These are phyloP conservation scores for Eurypyga helias DNA, from an alignment of 2,113 vertebrate genomes.

Conservation along the genomic window DNA sequence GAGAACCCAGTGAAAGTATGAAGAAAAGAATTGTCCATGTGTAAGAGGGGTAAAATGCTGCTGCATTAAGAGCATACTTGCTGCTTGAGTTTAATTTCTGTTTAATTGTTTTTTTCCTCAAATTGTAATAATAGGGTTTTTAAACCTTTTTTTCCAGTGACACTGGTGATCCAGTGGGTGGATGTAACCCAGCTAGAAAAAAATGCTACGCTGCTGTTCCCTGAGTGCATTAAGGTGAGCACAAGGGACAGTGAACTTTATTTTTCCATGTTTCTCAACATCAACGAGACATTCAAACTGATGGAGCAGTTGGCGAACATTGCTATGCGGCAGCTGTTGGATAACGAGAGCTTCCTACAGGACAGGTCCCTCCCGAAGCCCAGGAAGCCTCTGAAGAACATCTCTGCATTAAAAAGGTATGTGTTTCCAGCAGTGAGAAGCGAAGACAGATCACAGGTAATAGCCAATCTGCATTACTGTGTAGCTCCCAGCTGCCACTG, in stretches of 20 bases:
- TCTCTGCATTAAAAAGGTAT: slow-evolving; percentile 89
- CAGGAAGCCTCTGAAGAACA: slow-evolving; percentile 87
- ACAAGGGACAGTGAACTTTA: slow-evolving; percentile 89
- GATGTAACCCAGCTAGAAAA: slow-evolving; percentile 95
- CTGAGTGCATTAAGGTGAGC: slow-evolving; percentile 92
- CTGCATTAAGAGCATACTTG: not conserved
- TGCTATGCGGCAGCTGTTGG: slow-evolving; percentile 93
- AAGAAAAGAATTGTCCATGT: not conserved
- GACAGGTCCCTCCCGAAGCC: slow-evolving; percentile 88
- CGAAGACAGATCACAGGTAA: not conserved
- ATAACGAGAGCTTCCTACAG: slow-evolving; percentile 88
- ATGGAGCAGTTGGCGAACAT: slow-evolving; percentile 98
- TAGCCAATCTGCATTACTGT: not conserved
- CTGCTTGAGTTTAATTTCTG: not conserved
- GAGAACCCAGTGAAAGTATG: not conserved
- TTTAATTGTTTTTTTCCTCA: not conserved
- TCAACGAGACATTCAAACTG: slow-evolving; percentile 94
- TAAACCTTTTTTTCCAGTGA: slow-evolving; percentile 76
- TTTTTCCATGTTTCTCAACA: slow-evolving; percentile 98
- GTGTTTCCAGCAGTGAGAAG: not conserved
- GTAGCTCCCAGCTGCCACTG: not conserved
- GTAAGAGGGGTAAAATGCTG: not conserved
- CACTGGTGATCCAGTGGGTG: slow-evolving; percentile 93
- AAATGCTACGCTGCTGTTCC: slow-evolving; percentile 92
- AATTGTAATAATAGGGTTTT: not conserved